phyloP scores from a whole-genome alignment of 2,888 invertebrate species.

The Leucoptera coffeella region DNA sequence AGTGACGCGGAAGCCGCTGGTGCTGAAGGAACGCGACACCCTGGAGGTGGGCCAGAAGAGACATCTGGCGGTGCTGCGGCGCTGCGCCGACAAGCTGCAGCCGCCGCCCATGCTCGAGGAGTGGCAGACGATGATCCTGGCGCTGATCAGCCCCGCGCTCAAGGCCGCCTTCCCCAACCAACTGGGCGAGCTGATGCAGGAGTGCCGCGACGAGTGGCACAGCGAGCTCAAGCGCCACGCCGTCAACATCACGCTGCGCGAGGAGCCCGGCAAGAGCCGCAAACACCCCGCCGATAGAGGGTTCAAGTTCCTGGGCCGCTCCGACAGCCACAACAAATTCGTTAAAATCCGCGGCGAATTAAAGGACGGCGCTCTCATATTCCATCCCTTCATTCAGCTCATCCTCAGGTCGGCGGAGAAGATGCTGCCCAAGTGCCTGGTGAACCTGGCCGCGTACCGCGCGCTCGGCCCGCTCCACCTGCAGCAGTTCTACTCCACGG shows the following conservation, averaged over 20 bases:
- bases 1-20: slow-evolving; percentile 18
- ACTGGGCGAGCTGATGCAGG: slow-evolving; percentile 44
- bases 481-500: slow-evolving; percentile 18
- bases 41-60: slow-evolving; percentile 41
- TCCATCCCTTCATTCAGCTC: slow-evolving; percentile 58
- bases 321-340: slow-evolving; percentile 54
- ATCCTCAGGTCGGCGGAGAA: slow-evolving; percentile 47
- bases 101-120: slow-evolving; percentile 57
- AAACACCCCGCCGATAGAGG: slow-evolving; percentile 35
- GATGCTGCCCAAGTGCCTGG: slow-evolving; percentile 47
- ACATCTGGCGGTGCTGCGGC: slow-evolving; percentile 49
- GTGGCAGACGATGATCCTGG: slow-evolving; percentile 57
- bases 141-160: no score
- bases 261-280: slow-evolving; percentile 48
- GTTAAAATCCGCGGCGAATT: slow-evolving; percentile 50
- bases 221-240: slow-evolving; percentile 56
- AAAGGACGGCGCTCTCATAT: slow-evolving; percentile 49
- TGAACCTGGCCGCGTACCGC: slow-evolving; percentile 43
- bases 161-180: slow-evolving; percentile 49
- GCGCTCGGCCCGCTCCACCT: slow-evolving; percentile 27
- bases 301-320: slow-evolving; percentile 58
- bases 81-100: slow-evolving; percentile 50
- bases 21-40: slow-evolving; percentile 29
- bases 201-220: slow-evolving; percentile 54
- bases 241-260: slow-evolving; percentile 57